Percentiles rank a stretch among this genome's conserved stretches.
phyloP scores from a whole-genome alignment of 2,888 invertebrate genomes.

The Ochropacha duplaris region DNA sequence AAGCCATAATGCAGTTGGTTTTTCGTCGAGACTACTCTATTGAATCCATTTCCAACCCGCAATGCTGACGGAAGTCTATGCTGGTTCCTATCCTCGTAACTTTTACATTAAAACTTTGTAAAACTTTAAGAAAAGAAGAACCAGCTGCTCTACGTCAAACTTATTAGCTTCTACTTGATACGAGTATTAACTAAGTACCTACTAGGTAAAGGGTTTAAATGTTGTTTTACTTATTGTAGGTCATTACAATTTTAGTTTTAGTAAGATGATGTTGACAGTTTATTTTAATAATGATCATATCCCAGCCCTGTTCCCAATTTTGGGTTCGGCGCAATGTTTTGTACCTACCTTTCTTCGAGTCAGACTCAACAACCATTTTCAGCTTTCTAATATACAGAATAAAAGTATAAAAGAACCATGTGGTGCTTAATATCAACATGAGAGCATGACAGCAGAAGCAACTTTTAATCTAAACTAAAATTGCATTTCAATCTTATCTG shows the following conservation, averaged over 20 bases:
- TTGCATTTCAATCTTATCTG: neutral
- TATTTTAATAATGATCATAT: too few relatives aligned
- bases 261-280: too few relatives aligned
- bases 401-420: neutral
- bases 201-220: neutral
- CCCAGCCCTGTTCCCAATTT: too few relatives aligned
- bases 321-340: too few relatives aligned
- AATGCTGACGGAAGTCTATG: constrained; percentile 3
- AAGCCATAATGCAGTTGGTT: neutral
- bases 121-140: constrained; percentile 2
- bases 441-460: neutral
- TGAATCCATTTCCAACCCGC: neutral
- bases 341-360: too few relatives aligned
- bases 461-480: neutral
- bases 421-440: neutral
- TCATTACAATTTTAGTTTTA: too few relatives aligned
- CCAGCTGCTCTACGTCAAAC: constrained; percentile 9
- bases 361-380: too few relatives aligned
- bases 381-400: neutral
- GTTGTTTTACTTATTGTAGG: too few relatives aligned
- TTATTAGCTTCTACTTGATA: constrained; percentile 14
- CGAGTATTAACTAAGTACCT: neutral
- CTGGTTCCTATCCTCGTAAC: constrained; percentile 7
- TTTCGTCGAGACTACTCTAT: neutral
- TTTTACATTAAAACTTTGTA: constrained; percentile 18